Base-by-base conservation (phyloP, 2,888 invertebrate genomes). In the Apeira syringaria region DNA sequence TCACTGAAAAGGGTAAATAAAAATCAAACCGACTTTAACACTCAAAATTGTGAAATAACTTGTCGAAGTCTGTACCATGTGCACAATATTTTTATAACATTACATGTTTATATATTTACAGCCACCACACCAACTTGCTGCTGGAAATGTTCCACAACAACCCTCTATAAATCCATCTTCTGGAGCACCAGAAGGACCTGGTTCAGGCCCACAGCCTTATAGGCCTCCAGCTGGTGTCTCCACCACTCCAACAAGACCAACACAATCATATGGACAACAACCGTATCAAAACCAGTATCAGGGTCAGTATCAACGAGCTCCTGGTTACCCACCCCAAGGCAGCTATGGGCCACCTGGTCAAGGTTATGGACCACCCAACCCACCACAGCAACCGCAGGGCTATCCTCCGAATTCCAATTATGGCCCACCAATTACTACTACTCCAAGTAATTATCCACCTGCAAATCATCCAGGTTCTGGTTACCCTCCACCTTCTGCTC, bases 231-330 rank as follows among this genome's bases (percentile, higher is more conserved):
- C 84, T 29, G 89, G 91, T 35, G 91, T 90, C 4, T 88, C 91
- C 8, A 67, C 85, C 7, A 91, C 92, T 56, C 84, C 91, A 31
- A 91, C 92, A 29, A 91, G 93, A 47, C 93, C 92, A 10, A 92
- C 93, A 37, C 94, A 94, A 64, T 92, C 92, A 10, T 94, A 94
- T 74, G 92, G 92, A 5, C 94, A 94, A 66, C 88, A 94, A 61
- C 92, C 92, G 24, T 93, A 93, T 64, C 94, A 94, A 72, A 93
- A 91, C 59, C 93, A 93, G 63, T 93, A 93, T 61, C 92, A 93
- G 63, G 85, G 84, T 0, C 91, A 92, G 55, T 92, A 92, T 61
- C 89, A 91, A 64, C 90, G 89, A 56, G 87, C 89, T 47, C 90
- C 90, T 51, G 90, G 90, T 5, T 94, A 93, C 71, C 94, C 94